Evolutionary conservation across 2,888 invertebrate genomes (phyloP), one percentile per base, ranked within the genome.

Genomic region (Strigamia transsilvanica): DNA sequence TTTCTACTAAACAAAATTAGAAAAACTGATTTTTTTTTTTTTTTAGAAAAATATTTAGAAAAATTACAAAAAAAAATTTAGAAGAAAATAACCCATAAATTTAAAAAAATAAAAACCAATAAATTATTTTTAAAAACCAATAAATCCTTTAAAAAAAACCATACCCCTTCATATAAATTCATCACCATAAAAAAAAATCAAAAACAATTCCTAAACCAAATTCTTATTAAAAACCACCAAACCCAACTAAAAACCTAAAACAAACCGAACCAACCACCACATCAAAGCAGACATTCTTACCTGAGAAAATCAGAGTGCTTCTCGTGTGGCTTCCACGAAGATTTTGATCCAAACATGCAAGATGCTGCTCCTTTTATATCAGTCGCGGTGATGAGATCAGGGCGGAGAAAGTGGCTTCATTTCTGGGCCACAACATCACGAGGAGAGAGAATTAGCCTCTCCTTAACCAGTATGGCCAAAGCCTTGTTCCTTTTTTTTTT

Each of bases 381-480:
- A 12, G 61, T 66, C 9, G 27, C 0, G 73, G 27, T 73, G 73
- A 73, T 73, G 73, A 21, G 79, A 79, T n/a, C 79, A 79, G 79
- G 79, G 79, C 79, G 79, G 79, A 79, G 79, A 79, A 79, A 79
- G 79, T 79, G 79, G n/a, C 38, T 42, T 21, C 79, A 42, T 79
- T 79, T 79, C 79, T 79, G 79, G 79, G 79, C 41, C 79, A 79
- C 42, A 73, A 15, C 73, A 73, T 73, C 73, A 73, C 73, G 73
- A 73, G 73, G 73, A 73, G 73, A 32, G 73, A 73, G 73, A 32
- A 73, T 73, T 13, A 27, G 73, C 73, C 73, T 73, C 73, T 32
- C 73, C 73, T 73, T 73, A 73, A 73, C 73, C 73, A 73, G 15
- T 73, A 32, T 27, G 73, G 27, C 23, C 32, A 27, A 73, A 32